These are phyloP conservation scores for Bimastos eiseni DNA, from an alignment of 2,888 invertebrate species.

Conservation along the genomic window DNA sequence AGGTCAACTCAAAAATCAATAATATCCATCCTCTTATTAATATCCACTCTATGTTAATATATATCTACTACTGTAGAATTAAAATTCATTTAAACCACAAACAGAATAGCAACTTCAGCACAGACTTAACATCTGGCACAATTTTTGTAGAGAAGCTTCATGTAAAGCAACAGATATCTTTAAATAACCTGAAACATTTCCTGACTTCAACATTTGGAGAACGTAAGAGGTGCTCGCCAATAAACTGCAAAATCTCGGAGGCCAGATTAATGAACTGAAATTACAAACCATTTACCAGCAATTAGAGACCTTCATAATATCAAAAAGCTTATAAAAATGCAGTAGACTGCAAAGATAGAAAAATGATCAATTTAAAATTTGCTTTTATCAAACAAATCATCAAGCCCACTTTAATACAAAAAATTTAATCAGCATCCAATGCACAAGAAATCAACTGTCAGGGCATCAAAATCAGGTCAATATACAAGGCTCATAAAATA, in stretches of 20 bases:
- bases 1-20: too few species aligned
- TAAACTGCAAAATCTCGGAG: slow-evolving; percentile 81
- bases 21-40: too few species aligned
- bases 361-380: not conserved
- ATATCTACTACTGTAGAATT: too few species aligned
- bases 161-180: not conserved
- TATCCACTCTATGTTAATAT: too few species aligned
- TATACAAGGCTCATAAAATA: too few species aligned
- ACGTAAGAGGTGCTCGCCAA: slow-evolving; percentile 79
- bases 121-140: not conserved
- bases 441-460: too few species aligned
- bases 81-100: not conserved
- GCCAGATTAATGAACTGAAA: slow-evolving; percentile 80
- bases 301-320: not conserved
- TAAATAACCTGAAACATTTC: slow-evolving; percentile 49
- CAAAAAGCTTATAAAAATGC: not conserved
- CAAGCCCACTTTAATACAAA: not conserved
- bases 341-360: not conserved
- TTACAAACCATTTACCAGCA: slow-evolving; percentile 26
- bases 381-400: not conserved
- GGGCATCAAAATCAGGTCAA: too few species aligned
- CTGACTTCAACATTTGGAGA: slow-evolving; percentile 64
- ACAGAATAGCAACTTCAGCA: not conserved
- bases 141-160: not conserved
- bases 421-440: too few species aligned